A percentile compares a stretch with the other conserved stretches of the same genome.
Evolutionary conservation across 2,113 vertebrate genomes (phyloP).

Genomic region (Dunckerocampus dactyliophorus): DNA sequence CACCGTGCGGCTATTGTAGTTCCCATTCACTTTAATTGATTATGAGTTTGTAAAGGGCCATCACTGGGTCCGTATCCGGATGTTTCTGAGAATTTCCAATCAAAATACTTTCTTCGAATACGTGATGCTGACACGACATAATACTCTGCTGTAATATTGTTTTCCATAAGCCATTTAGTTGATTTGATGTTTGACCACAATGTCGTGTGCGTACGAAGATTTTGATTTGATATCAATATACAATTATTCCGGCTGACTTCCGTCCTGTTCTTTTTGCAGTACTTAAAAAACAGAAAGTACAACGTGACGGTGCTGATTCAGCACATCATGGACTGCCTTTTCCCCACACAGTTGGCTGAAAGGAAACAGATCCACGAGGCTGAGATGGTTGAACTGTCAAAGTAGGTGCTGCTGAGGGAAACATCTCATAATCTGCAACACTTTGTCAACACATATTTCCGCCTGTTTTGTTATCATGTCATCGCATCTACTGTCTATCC

Average conservation of each 20-base stretch:
- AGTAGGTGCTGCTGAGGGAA: conserved; percentile 65
- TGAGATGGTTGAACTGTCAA: conserved; percentile 87
- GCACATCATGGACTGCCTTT: conserved; percentile 75
- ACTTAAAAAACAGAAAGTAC: conserved; percentile 83
- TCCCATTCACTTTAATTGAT: too few species aligned
- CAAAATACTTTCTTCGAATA: too few species aligned
- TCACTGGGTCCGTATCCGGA: too few species aligned
- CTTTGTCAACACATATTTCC: too few species aligned
- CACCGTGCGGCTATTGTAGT: too few species aligned
- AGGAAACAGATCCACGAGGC: conserved; percentile 77
- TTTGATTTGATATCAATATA: neutral
- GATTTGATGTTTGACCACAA: neutral
- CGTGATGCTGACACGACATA: too few species aligned
- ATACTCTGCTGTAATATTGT: too few species aligned
- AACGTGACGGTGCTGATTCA: conserved; percentile 75
- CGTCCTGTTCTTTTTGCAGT: conserved; percentile 62
- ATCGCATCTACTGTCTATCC: neutral
- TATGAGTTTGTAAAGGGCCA: too few species aligned
- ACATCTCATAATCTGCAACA: neutral
- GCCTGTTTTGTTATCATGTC: neutral
- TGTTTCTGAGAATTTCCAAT: too few species aligned
- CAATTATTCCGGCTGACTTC: neutral
- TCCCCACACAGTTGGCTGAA: conserved; percentile 77
- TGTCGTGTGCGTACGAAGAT: neutral
- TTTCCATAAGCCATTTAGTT: too few species aligned